Conservation (phyloP, 1,140 invertebrate genomes). For the Solenopsis fugax region DNA sequence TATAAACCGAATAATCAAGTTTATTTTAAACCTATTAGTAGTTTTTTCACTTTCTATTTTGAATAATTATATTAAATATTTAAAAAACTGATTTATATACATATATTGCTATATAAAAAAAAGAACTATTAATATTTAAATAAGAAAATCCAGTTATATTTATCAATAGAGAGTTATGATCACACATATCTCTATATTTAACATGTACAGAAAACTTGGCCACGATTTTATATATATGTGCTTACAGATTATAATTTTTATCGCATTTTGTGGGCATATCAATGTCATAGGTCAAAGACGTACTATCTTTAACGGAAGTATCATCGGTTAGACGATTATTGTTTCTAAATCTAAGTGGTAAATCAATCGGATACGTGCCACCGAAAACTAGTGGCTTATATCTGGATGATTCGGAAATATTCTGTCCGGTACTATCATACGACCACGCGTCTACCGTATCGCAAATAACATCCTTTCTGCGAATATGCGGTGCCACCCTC, state of each 20-base stretch:
- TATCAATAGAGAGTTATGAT: not conserved
- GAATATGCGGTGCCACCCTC: conserved; percentile 84
- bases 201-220: not conserved
- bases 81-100: not conserved
- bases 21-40: conserved; percentile 1
- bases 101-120: not conserved
- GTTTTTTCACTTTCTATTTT: not conserved
- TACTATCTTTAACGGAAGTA: conserved; percentile 35
- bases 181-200: conserved; percentile 11
- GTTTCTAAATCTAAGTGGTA: conserved; percentile 85
- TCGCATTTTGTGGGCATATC: conserved; percentile 87
- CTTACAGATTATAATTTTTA: conserved; percentile 54
- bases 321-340: conserved; percentile 52
- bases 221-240: not conserved
- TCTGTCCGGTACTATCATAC: conserved; percentile 64
- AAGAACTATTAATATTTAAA: not conserved
- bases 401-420: conserved; percentile 51
- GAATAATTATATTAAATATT: conserved; percentile 5
- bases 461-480: conserved; percentile 87
- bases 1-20: not conserved
- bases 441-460: conserved; percentile 89
- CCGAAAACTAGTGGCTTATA: conserved; percentile 92
- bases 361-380: conserved; percentile 93
- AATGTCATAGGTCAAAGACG: conserved; percentile 88
- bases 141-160: not conserved